A percentile compares a stretch with the other conserved stretches of the same genome.
Evolutionary conservation across 2,888 invertebrate genomes (phyloP).

Genomic region (Synergus gifuensis): DNA sequence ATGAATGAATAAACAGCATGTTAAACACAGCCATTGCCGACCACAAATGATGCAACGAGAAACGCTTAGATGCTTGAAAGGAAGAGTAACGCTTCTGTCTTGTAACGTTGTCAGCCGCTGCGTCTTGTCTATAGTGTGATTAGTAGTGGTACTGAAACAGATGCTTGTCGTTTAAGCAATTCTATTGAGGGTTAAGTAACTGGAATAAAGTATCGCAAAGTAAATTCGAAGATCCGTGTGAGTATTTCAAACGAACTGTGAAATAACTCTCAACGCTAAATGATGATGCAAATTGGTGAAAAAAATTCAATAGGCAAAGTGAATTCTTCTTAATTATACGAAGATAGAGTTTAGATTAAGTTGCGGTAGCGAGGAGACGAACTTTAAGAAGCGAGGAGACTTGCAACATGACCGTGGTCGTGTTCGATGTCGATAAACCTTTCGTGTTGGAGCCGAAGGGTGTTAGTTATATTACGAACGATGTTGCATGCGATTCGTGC

Average conservation of each 20-base stretch:
- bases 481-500: slow-evolving; percentile 42
- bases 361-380: slow-evolving; percentile 26
- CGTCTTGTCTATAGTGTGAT: slow-evolving; percentile 15
- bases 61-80: slow-evolving; percentile 30
- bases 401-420: slow-evolving; percentile 52
- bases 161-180: slow-evolving; percentile 7
- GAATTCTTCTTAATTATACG: neutral
- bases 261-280: no score
- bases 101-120: slow-evolving; percentile 17
- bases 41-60: slow-evolving; percentile 22
- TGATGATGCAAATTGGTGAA: neutral
- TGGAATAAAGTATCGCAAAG: neutral
- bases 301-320: no score
- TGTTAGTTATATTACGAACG: slow-evolving; percentile 47
- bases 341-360: slow-evolving; percentile 17
- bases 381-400: slow-evolving; percentile 29
- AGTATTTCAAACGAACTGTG: neutral
- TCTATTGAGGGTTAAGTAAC: slow-evolving; percentile 8
- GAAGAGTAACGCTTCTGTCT: slow-evolving; percentile 33
- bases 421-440: slow-evolving; percentile 49
- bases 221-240: neutral
- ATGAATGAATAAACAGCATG: slow-evolving; percentile 29
- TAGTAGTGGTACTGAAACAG: neutral
- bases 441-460: slow-evolving; percentile 54
- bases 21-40: slow-evolving; percentile 16